Percentiles rank a stretch among this genome's conserved stretches.
Evolutionary conservation across 1,140 invertebrate genomes (phyloP).

Genomic region (Pseudomyrmex cubaensis): DNA sequence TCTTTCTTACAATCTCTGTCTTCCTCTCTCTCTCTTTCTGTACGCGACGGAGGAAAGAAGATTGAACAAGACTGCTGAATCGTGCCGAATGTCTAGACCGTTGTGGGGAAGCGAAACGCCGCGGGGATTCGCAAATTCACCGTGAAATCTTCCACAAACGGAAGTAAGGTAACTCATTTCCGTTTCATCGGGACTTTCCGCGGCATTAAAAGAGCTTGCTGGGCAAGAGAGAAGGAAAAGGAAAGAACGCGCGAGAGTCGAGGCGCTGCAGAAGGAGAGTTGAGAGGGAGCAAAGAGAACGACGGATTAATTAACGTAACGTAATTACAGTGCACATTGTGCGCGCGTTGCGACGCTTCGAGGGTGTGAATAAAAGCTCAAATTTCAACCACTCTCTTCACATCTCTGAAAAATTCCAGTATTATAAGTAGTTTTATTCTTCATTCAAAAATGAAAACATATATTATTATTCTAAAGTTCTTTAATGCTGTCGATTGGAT

Average conservation of each 20-base stretch:
- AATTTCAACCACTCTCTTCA: slow-evolving; percentile 51
- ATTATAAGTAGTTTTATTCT: not conserved
- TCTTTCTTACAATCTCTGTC: slow-evolving; percentile 11
- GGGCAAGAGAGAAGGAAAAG: not conserved
- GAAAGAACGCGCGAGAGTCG: not conserved
- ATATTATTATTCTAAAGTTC: not conserved
- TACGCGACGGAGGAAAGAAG: slow-evolving; percentile 11
- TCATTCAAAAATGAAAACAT: not conserved
- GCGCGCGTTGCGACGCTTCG: slow-evolving; percentile 50
- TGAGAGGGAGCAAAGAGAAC: slow-evolving; percentile 33
- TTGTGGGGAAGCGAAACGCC: not conserved
- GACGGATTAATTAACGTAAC: slow-evolving; percentile 78
- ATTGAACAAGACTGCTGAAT: slow-evolving; percentile 67
- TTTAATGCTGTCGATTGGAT: slow-evolving; percentile 6
- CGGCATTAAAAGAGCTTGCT: slow-evolving; percentile 70
- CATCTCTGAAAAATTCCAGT: not conserved
- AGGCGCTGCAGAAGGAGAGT: not conserved
- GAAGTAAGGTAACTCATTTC: slow-evolving; percentile 77
- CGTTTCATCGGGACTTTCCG: slow-evolving; percentile 72
- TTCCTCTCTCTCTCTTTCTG: too few relatives aligned
- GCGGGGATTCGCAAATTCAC: slow-evolving; percentile 72
- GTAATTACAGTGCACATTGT: slow-evolving; percentile 72
- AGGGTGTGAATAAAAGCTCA: slow-evolving; percentile 24
- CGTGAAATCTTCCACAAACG: slow-evolving; percentile 78
- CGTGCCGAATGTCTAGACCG: slow-evolving; percentile 53